A percentile compares a stretch with the other conserved stretches of the same genome.
Conservation (phyloP, 2,888 invertebrate genomes). For the Parascotia fuliginaria region DNA sequence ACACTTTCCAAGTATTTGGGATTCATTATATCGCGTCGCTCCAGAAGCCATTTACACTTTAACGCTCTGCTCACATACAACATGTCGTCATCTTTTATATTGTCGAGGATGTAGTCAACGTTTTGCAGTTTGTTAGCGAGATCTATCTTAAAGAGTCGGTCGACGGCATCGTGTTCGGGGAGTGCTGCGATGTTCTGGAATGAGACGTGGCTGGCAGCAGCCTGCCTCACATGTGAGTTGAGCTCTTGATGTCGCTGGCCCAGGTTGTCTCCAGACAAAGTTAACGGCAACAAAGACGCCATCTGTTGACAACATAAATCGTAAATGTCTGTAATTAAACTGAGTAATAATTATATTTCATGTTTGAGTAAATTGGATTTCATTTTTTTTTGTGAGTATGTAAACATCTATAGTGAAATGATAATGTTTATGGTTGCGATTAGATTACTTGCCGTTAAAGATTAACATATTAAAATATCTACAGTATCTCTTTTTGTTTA, state of each 20-base stretch:
- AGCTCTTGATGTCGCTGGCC: slow-evolving; percentile 57
- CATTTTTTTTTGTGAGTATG: too few species aligned
- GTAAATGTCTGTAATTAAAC: not conserved
- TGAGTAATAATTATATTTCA: not conserved
- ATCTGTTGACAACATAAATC: slow-evolving; percentile 37
- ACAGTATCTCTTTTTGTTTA: too few species aligned
- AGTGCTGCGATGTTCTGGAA: slow-evolving; percentile 31
- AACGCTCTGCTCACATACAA: slow-evolving; percentile 67
- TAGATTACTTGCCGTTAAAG: too few species aligned
- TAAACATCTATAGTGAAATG: too few species aligned
- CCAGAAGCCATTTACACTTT: slow-evolving; percentile 62
- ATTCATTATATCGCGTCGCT: slow-evolving; percentile 55
- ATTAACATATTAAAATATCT: too few species aligned
- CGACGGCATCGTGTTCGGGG: slow-evolving; percentile 54
- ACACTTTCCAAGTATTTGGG: slow-evolving; percentile 59
- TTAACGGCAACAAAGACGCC: slow-evolving; percentile 46
- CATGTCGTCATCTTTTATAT: slow-evolving; percentile 65
- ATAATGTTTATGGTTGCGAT: too few species aligned
- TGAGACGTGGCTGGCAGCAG: slow-evolving; percentile 12
- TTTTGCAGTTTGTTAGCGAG: slow-evolving; percentile 59
- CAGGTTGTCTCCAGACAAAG: slow-evolving; percentile 53
- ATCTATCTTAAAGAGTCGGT: slow-evolving; percentile 67
- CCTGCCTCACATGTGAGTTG: slow-evolving; percentile 52
- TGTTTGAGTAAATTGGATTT: too few species aligned
- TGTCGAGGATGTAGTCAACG: slow-evolving; percentile 58